Evolutionary conservation across 1,140 invertebrate species (phyloP), one percentile per base, ranked within the genome.

Genomic region (Euglossa dilemma): DNA sequence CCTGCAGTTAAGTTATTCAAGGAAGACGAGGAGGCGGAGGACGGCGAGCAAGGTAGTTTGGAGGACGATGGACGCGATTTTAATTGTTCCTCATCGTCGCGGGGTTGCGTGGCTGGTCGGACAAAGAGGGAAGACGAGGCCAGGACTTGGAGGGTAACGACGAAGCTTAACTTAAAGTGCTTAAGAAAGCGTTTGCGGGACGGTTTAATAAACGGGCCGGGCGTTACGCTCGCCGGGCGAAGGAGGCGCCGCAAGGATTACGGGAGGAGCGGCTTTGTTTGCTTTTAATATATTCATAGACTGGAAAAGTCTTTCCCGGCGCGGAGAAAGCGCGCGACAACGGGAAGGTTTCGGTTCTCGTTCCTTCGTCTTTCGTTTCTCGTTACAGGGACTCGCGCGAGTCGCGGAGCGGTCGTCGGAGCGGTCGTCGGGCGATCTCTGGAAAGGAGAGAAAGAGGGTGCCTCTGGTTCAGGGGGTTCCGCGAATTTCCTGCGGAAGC

Each of bases 251-350:
- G 56, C 61, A 56, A 74, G 43, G 76, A 86, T 85, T 85, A 85
- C 66, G 25, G 72, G 56, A 74, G 84, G 59, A 66, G 70, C 64
- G 80, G 78, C 91, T 92, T 92, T 93, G 91, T 91, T 92, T 91
- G 90, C 80, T 86, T 77, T 87, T 93, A 92, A 93, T 93, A 92
- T 93, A 93, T 93, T 93, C 92, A 93, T 93, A 91, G 91, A 89
- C 85, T 87, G 85, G 86, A 89, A 87, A 91, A 91, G 88, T 92
- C 87, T 89, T 91, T 90, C 90, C 80, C 69, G 36, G 45, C 0
- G 25, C 11, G 45, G 36, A 52, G 57, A 74, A 77, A 71, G 25
- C 69, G 43, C n/a, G 73, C 67, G 74, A 54, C 45, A 64, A 63
- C 52, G 47, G 16, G 28, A 23, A 20, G 23, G 63, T 28, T 47